Conservation (phyloP, 1,140 invertebrate genomes). For the Thrips palmi region DNA sequence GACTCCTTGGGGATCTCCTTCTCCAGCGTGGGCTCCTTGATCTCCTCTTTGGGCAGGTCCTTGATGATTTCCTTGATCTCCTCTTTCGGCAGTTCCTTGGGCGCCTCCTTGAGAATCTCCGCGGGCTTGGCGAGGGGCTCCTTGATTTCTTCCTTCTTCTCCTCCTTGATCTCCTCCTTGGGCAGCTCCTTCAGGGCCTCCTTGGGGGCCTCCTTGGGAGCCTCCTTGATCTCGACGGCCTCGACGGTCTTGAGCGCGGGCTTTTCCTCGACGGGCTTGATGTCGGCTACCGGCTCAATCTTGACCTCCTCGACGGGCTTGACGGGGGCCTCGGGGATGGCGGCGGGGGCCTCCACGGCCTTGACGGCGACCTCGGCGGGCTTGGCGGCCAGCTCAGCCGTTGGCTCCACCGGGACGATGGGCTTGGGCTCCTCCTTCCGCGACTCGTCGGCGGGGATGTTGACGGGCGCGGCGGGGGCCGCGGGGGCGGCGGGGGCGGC, state of each 20-base stretch:
- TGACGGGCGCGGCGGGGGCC: constrained; percentile 12
- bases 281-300: constrained; percentile 9
- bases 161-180: constrained; percentile 8
- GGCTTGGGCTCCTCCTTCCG: constrained; percentile 8
- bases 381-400: constrained; percentile 7
- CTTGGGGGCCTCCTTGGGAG: constrained; percentile 3
- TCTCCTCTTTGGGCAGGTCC: constrained; percentile 10
- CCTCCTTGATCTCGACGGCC: constrained; percentile 2
- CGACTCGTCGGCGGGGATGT: constrained; percentile 11
- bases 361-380: constrained; percentile 1
- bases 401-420: constrained; percentile 4
- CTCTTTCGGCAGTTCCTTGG: constrained; percentile 7
- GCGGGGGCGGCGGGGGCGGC: constrained; percentile 9
- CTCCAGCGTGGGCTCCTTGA: background rate
- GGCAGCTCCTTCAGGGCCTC: constrained; percentile 3
- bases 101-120: constrained; percentile 10
- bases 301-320: constrained; percentile 5
- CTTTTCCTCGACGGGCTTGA: constrained; percentile 11
- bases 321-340: constrained; percentile 3
- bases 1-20: constrained; percentile 3
- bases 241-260: constrained; percentile 1
- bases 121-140: constrained; percentile 13
- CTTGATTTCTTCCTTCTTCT: constrained; percentile 10
- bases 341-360: background rate
- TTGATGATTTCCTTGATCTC: constrained; percentile 8